These are phyloP conservation scores for Hyles vespertilio DNA, from an alignment of 1,140 invertebrate genomes.

Conservation along the genomic window DNA sequence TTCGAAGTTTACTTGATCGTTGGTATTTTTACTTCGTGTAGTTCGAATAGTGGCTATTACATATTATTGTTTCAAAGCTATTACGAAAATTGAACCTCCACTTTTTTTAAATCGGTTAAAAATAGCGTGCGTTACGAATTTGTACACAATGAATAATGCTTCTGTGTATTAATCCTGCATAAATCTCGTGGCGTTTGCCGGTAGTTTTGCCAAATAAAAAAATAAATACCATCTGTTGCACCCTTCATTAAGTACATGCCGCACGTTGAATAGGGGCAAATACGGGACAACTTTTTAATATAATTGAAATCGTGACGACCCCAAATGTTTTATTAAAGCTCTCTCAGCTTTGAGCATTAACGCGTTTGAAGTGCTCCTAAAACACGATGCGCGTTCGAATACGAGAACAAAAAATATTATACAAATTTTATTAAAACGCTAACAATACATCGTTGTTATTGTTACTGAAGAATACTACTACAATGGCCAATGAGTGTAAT, in stretches of 20 bases:
- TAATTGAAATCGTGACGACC: conserved; percentile 67
- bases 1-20: background rate
- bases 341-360: conserved; percentile 28
- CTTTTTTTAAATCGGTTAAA: too few species aligned
- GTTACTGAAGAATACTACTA: too few species aligned
- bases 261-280: conserved; percentile 51
- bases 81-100: too few species aligned
- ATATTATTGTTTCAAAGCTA: too few species aligned
- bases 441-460: too few species aligned
- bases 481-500: too few species aligned
- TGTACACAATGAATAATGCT: conserved; percentile 59
- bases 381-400: conserved; percentile 2
- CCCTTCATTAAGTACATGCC: conserved; percentile 61
- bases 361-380: conserved; percentile 24
- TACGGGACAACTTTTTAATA: conserved; percentile 66
- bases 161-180: conserved; percentile 67
- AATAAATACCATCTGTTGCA: conserved; percentile 71
- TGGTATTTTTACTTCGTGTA: background rate
- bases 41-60: background rate
- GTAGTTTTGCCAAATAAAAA: conserved; percentile 69
- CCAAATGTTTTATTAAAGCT: conserved; percentile 65
- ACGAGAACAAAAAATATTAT: background rate
- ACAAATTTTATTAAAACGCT: too few species aligned
- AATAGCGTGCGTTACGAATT: conserved; percentile 45
- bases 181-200: conserved; percentile 55